Evolutionary conservation across 2,797 vertebrate species (phyloP), one percentile per base, ranked within the genome.

Genomic region (Enteromius anoplus): DNA sequence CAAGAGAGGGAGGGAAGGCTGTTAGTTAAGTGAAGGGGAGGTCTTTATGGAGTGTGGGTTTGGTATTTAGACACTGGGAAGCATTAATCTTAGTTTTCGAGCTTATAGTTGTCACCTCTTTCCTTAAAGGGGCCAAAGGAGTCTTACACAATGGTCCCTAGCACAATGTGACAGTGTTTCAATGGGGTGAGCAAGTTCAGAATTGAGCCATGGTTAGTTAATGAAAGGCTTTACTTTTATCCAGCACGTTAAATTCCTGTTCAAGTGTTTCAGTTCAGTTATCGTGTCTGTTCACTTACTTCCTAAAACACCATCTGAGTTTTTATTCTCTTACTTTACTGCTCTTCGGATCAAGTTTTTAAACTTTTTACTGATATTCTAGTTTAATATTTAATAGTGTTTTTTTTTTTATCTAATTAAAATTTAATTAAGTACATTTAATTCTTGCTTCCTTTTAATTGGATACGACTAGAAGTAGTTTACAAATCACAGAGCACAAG

Each of bases 41-140:
- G 93, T 91, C 84, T 93, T 94, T 94, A 90, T 91, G 92, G 90
- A 93, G 90, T 92, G 86, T 80, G 88, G 73, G 88, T 90, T 90
- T 89, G 88, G 89, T 92, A 90, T 90, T 91, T 90, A 88, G 90
- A 92, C 90, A 92, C 88, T 91, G 88, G 89, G 85, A 89, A 88
- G 80, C 93, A 95, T 94, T 94, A 94, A 95, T 95, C 93, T 94
- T 90, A 89, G 90, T 92, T 93, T 95, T 95, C 92, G 93, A 92
- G 92, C 93, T 90, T 92, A 93, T 93, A 94, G 92, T 93, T 94
- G 93, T 94, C 94, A 93, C 84, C 29, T 86, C 89, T 78, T 21
- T 86, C 72, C 69, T 37, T 62, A 77, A 82, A 77, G 81, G 64
- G 55, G 69, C 66, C 14, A 71, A 78, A 80, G 64, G 64, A 79